A percentile compares a stretch with the other conserved stretches of the same genome.
Conservation (phyloP, 2,888 invertebrate species). For the Eilema caniola region DNA sequence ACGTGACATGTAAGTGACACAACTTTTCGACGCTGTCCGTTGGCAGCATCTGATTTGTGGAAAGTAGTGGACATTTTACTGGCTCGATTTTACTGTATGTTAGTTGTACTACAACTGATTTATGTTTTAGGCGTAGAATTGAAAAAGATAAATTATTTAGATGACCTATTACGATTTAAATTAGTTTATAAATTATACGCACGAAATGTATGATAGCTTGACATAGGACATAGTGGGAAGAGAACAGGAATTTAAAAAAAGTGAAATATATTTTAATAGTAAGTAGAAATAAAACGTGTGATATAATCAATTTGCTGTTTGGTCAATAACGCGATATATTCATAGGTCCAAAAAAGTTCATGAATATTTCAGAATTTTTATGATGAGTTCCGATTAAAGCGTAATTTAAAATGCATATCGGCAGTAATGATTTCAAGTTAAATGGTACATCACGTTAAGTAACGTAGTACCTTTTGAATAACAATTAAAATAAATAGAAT, state of each 20-base stretch:
- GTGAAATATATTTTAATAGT: not conserved
- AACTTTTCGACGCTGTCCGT: conserved; percentile 76
- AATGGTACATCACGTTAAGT: conserved; percentile 19
- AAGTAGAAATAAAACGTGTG: not conserved
- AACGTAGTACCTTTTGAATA: too few relatives aligned
- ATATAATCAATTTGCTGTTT: not conserved
- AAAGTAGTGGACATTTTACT: conserved; percentile 51
- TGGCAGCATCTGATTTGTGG: conserved; percentile 57
- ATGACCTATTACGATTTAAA: not conserved
- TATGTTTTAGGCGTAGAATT: not conserved
- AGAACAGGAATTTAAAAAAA: too few relatives aligned
- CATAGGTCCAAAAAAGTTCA: not conserved
- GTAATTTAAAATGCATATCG: too few relatives aligned
- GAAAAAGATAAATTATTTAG: not conserved
- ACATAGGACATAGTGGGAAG: too few relatives aligned
- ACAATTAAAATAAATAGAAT: too few relatives aligned
- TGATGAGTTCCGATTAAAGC: not conserved
- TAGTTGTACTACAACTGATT: conserved; percentile 17
- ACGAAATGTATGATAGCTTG: not conserved
- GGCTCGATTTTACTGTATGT: conserved; percentile 20
- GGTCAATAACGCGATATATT: not conserved
- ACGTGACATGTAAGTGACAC: conserved; percentile 65
- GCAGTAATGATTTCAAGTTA: not conserved
- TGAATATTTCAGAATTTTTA: not conserved
- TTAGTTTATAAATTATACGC: not conserved